Evolutionary conservation across 2,888 invertebrate genomes (phyloP).

Genomic region (Caprella mutica): DNA sequence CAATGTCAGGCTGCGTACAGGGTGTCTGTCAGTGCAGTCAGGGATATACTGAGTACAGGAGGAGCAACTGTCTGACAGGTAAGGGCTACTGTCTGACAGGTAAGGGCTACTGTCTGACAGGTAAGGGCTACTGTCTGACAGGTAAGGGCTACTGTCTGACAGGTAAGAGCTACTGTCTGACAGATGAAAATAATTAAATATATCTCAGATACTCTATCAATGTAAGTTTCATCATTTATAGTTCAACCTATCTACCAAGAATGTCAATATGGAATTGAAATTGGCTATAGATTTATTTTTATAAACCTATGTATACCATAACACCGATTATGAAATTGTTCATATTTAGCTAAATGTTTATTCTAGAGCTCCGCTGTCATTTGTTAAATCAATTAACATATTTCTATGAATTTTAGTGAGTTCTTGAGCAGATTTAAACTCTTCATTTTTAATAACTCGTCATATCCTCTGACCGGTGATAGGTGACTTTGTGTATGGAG

Average conservation of each 20-base stretch:
- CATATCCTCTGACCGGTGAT: no score
- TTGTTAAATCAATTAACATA: no score
- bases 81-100: constrained; percentile 36
- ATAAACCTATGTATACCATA: background rate
- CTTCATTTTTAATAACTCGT: no score
- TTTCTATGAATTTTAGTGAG: no score
- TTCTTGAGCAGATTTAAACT: no score
- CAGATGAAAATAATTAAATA: background rate
- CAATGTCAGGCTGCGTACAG: constrained; percentile 71
- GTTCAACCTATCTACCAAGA: background rate
- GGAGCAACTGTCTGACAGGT: constrained; percentile 83
- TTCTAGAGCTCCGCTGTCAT: no score
- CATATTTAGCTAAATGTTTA: background rate
- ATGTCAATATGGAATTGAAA: background rate
- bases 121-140: background rate
- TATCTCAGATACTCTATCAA: background rate
- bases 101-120: background rate
- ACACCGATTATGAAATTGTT: background rate
- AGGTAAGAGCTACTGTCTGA: background rate
- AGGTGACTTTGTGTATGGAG: no score
- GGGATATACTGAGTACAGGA: constrained; percentile 73
- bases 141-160: constrained; percentile 10
- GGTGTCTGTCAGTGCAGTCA: constrained; percentile 72
- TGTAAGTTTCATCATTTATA: background rate
- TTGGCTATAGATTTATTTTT: background rate